Evolutionary conservation across 2,888 invertebrate genomes (phyloP), one percentile per base, ranked within the genome.

Genomic region (Yponomeuta malinellus): DNA sequence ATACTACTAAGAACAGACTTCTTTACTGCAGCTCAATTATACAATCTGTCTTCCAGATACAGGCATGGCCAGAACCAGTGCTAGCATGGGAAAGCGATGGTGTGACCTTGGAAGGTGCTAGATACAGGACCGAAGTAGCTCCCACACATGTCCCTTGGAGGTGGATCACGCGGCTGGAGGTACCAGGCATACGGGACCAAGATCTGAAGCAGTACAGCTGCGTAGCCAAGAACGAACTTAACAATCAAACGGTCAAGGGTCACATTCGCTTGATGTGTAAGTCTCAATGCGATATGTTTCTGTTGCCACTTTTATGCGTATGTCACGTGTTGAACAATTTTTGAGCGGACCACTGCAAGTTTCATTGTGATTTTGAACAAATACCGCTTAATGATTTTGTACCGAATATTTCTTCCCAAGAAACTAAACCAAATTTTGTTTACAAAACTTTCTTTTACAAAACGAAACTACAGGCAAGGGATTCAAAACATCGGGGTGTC

Each of bases 1-100:
- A 43, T 8, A 43, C 43, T 43, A 1, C 43, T 43, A 43, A 43
- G 43, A 43, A 8, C 43, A 43, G 5, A 8, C 43, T 43, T 8
- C 43, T 8, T 43, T 43, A 43, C 43, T 43, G 43, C 1, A 43
- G 8, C 43, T 43, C 8, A 43, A 43, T 1, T 8, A 8, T 43
- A 43, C 43, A 43, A 43, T 43, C 43, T 43, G 43, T 43, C 23
- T 23, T 43, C 9, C 75, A 94, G 94, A 95, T 97, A 37, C 97
- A 98, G 89, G 97, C 97, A 0, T 97, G 95, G 87, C 98, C 98
- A 0, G 96, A 96, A 78, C 95, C 97, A 0, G 94, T 97, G 0
- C 93, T 96, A 70, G 97, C 97, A 77, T 98, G 98, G 98, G 96
- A 97, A 80, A 93, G 94, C 23, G 96, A 97, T 77, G 97, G 96